Evolutionary conservation across 2,113 vertebrate species (phyloP).

Genomic region (Nanger granti): DNA sequence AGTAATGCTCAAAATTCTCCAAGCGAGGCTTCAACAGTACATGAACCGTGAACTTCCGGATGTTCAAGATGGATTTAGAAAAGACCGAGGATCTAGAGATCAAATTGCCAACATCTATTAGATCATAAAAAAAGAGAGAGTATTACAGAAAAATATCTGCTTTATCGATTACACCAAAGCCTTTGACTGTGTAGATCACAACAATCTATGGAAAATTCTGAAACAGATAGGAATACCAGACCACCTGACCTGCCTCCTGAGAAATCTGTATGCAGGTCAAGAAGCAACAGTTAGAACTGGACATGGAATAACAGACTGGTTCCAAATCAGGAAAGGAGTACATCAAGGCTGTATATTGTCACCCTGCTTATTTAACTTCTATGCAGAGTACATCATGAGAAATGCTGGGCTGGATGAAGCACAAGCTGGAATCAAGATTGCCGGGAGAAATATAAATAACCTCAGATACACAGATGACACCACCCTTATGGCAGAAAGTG

Average conservation of each 20-base stretch:
- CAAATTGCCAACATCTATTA: not conserved
- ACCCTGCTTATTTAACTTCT: not conserved
- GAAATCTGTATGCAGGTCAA: not conserved
- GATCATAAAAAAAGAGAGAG: not conserved
- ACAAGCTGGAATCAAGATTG: not conserved
- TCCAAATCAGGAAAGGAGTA: not conserved
- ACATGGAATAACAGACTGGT: not conserved
- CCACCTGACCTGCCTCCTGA: not conserved
- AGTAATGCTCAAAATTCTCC: not conserved
- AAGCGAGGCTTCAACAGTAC: not conserved
- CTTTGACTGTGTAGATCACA: not conserved
- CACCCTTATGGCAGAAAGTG: not conserved
- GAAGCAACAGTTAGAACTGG: not conserved
- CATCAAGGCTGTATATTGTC: not conserved
- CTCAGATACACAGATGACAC: not conserved
- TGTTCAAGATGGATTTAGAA: not conserved
- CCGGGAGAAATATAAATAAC: not conserved
- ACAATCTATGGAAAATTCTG: not conserved
- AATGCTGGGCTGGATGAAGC: not conserved
- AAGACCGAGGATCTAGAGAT: not conserved
- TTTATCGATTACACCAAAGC: not conserved
- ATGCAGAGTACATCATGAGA: not conserved
- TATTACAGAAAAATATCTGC: not conserved
- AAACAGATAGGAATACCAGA: not conserved
- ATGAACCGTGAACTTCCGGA: fast-evolving